Percentiles rank a stretch among this genome's conserved stretches.
phyloP scores from a whole-genome alignment of 2,888 invertebrate species.

The Ophion ellenae region DNA sequence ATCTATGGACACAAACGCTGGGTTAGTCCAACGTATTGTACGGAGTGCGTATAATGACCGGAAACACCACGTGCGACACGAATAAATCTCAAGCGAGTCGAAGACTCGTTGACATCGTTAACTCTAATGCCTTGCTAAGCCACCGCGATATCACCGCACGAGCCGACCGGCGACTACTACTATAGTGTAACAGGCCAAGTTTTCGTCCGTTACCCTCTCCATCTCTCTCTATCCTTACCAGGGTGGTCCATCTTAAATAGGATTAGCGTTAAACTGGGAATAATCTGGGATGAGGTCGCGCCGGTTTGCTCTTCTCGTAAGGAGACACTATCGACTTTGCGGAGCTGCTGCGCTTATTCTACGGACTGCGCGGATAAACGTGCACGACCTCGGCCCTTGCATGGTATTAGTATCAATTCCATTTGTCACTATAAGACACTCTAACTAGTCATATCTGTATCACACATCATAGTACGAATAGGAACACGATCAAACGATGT shows the following conservation, averaged over 20 bases:
- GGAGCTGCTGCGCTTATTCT: conserved; percentile 55
- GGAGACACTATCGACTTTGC: conserved; percentile 64
- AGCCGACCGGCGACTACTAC: conserved; percentile 71
- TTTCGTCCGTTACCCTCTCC: conserved; percentile 73
- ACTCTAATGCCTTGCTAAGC: conserved; percentile 76
- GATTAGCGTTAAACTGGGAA: conserved; percentile 78
- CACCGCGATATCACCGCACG: conserved; percentile 72
- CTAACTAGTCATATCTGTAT: background rate
- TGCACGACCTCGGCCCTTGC: conserved; percentile 42
- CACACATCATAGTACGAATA: background rate
- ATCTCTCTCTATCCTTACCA: conserved; percentile 36
- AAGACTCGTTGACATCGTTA: conserved; percentile 78
- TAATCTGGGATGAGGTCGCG: conserved; percentile 72
- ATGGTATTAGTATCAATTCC: conserved; percentile 61
- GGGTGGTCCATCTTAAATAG: conserved; percentile 75
- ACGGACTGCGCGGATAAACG: conserved; percentile 53
- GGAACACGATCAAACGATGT: background rate
- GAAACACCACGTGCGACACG: conserved; percentile 60
- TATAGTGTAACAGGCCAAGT: conserved; percentile 74
- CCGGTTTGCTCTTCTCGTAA: conserved; percentile 29
- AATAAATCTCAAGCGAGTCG: conserved; percentile 70
- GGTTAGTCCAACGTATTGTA: conserved; percentile 18
- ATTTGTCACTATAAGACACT: conserved; percentile 55
- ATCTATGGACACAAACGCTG: conserved; percentile 20
- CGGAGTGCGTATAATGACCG: conserved; percentile 52